phyloP scores from a whole-genome alignment of 1,140 invertebrate genomes.

The Oedothorax gibbosus region DNA sequence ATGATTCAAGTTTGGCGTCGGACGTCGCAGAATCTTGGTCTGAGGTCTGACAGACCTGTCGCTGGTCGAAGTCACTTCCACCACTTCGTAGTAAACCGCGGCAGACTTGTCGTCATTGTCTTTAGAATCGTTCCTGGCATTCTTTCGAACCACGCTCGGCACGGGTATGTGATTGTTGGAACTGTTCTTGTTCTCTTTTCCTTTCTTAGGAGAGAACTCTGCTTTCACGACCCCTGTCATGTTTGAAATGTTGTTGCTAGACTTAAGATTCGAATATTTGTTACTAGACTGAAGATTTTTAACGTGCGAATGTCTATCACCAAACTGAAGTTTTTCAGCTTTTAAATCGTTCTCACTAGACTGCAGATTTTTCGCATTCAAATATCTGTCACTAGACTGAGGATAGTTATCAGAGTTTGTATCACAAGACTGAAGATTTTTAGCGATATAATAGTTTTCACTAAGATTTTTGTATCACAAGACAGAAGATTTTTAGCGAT shows the following conservation, averaged over 20 bases:
- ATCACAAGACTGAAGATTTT: too few species aligned
- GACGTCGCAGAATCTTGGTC: constrained; percentile 60
- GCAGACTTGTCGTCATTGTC: not conserved
- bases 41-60: constrained; percentile 53
- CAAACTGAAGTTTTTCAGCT: not conserved
- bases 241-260: too few species aligned
- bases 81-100: not conserved
- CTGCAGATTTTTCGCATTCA: not conserved
- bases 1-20: constrained; percentile 62
- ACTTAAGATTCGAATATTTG: too few species aligned
- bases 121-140: constrained; percentile 52
- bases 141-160: constrained; percentile 15
- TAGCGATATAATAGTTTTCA: too few species aligned
- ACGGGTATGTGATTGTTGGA: constrained; percentile 31
- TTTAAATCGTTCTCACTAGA: not conserved
- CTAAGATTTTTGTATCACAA: too few species aligned
- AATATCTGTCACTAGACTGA: too few species aligned
- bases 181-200: constrained; percentile 54
- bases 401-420: too few species aligned
- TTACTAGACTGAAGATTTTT: too few species aligned
- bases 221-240: constrained; percentile 44
- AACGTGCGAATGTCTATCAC: too few species aligned
- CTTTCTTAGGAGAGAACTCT: constrained; percentile 51
- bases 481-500: not conserved
- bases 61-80: constrained; percentile 24